Conservation (phyloP, 2,797 vertebrate genomes). For the Sebastes itinus region DNA sequence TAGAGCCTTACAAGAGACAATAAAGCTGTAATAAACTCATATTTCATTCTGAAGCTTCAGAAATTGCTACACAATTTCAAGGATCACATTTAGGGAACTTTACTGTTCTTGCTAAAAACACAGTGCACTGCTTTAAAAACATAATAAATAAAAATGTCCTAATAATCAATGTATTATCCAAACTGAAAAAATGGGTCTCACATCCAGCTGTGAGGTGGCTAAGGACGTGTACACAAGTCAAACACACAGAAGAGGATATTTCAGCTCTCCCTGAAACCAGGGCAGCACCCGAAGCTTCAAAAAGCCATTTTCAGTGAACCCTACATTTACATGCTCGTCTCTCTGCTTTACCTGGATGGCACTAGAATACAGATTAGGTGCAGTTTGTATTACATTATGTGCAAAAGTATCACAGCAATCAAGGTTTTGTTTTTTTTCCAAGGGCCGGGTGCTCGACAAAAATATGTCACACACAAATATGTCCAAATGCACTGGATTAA, state of each 20-base stretch:
- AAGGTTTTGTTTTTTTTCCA: background rate
- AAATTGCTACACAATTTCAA: background rate
- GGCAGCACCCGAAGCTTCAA: constrained; percentile 10
- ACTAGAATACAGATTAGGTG: constrained; percentile 48
- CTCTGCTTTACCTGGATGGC: constrained; percentile 22
- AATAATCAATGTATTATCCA: background rate
- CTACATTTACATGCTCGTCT: constrained; percentile 22
- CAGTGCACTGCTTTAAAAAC: background rate
- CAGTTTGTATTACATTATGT: constrained; percentile 10
- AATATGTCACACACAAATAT: background rate
- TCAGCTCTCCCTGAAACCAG: constrained; percentile 1
- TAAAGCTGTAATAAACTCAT: background rate
- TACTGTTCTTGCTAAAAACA: background rate
- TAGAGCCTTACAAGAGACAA: background rate
- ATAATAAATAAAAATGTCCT: background rate
- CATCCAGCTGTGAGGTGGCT: background rate
- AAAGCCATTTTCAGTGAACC: constrained; percentile 24
- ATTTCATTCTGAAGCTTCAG: background rate
- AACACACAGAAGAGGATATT: background rate
- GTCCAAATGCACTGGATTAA: background rate
- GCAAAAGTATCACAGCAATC: constrained; percentile 10
- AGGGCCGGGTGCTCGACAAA: background rate
- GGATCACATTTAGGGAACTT: background rate
- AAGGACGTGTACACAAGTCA: background rate
- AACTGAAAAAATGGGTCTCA: background rate